phyloP scores from a whole-genome alignment of 2,888 invertebrate species.

The Sthenelais limicola region DNA sequence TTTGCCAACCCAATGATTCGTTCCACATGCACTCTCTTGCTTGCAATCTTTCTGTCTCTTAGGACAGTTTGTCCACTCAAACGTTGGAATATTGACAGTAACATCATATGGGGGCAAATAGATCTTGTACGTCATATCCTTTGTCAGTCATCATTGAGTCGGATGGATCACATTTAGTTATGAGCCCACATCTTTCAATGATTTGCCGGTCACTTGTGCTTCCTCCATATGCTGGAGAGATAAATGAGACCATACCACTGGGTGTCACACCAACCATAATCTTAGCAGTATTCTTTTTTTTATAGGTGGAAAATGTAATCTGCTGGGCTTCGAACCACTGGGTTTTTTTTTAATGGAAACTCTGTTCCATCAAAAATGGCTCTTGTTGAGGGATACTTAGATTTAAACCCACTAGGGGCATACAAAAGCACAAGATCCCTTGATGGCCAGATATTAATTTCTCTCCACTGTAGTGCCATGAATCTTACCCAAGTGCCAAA shows the following conservation, averaged over 20 bases:
- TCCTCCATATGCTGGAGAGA: neutral
- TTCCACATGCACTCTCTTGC: neutral
- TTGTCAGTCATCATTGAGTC: neutral
- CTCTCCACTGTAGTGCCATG: neutral
- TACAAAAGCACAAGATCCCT: neutral
- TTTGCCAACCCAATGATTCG: constrained; percentile 1
- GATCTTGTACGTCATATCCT: neutral
- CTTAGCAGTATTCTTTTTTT: neutral
- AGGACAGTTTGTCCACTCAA: neutral
- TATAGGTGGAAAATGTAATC: neutral
- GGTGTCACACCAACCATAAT: neutral
- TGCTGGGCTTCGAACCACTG: neutral
- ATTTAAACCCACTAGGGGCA: neutral
- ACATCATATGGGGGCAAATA: neutral
- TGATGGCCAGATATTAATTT: neutral
- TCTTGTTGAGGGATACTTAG: neutral
- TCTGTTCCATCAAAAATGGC: neutral
- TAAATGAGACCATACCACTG: neutral
- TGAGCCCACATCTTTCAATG: no score
- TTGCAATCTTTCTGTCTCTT: neutral
- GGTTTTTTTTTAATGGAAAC: neutral
- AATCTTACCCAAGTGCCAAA: constrained; percentile 2
- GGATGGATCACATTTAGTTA: neutral
- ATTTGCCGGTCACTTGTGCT: neutral
- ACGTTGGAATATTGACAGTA: neutral